A percentile compares a stretch with the other conserved stretches of the same genome.
Conservation (phyloP, 2,113 vertebrate species). For the Thunnus maccoyii region DNA sequence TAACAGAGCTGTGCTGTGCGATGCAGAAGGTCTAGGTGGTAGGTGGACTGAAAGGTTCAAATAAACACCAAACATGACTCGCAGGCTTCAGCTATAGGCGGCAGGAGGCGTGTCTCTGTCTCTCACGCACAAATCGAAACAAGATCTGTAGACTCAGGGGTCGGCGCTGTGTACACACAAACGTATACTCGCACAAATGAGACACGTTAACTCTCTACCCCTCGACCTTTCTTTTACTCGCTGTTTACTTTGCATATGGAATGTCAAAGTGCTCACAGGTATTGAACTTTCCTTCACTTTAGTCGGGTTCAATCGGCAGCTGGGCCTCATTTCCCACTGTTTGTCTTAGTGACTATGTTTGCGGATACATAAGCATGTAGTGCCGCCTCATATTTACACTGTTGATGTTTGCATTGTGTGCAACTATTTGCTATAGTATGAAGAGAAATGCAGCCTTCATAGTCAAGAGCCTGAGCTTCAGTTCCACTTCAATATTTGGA, state of each 20-base stretch:
- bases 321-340: constrained; percentile 37
- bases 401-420: constrained; percentile 39
- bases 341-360: constrained; percentile 57
- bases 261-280: constrained; percentile 34
- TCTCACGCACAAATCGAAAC: constrained; percentile 28
- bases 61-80: constrained; percentile 57
- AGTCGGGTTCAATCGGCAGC: constrained; percentile 27
- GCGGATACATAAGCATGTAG: constrained; percentile 34
- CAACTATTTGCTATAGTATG: constrained; percentile 31
- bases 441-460: constrained; percentile 9
- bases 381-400: not conserved
- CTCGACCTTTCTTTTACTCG: constrained; percentile 18
- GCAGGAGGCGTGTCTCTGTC: constrained; percentile 8
- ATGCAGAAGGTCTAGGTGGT: constrained; percentile 16
- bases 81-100: constrained; percentile 36
- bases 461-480: constrained; percentile 14
- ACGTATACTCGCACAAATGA: constrained; percentile 24
- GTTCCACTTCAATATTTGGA: constrained; percentile 43
- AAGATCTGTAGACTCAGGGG: constrained; percentile 33
- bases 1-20: constrained; percentile 34
- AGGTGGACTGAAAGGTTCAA: constrained; percentile 56
- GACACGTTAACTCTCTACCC: constrained; percentile 28
- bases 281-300: constrained; percentile 10
- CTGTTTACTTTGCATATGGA: constrained; percentile 51
- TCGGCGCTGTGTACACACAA: constrained; percentile 48